Base-by-base conservation (phyloP, 23 tunicate genomes). In the Styela clava region DNA sequence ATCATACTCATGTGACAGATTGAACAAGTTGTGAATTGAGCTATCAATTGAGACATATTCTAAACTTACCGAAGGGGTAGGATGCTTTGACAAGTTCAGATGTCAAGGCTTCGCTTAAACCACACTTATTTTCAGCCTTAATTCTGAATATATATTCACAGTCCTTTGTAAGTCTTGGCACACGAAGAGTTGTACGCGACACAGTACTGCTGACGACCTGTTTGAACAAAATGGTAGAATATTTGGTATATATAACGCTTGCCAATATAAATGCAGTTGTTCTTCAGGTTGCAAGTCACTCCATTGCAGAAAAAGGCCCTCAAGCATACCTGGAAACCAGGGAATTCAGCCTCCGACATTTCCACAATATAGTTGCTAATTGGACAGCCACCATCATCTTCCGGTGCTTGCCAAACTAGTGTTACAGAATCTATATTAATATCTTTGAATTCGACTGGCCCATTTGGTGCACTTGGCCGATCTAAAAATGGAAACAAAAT, bases 91-190 rank as follows among this genome's bases (percentile, higher is more conserved):
- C 85, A 32, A 79, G 36, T 1, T 86, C 78, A 0, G 99, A 95
- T 27, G 85, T 69, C 31, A 95, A 62, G 0, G 74, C 86, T 62
- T 95, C 92, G 61, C 91, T 86, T 19, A 74, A 70, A 2, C 99
- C 99, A 35, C 88, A 90, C 67, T 95, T 95, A 86, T 95, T 95
- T 68, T 84, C 84, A 81, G 94, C 67, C 52, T 44, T 35, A 22
- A 82, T 69, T 32, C 85, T 32, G 85, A 82, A 82, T 0, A 82
- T 52, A 44, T 82, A 82, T 35, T 82, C 85, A 51, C 31, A 82
- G 29, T 34, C 78, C 3, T 82, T 82, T 26, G 52, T 82, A 22
- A 82, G 2, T 52, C 70, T 82, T 1, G 74, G 29, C 16, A 82
- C 85, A 3, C 85, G 85, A 21, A 67, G 74, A 3, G 63, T 33